Percentiles rank a stretch among this genome's conserved stretches.
phyloP scores from a whole-genome alignment of 2,113 vertebrate species.

The Heterotilapia buettikoferi region DNA sequence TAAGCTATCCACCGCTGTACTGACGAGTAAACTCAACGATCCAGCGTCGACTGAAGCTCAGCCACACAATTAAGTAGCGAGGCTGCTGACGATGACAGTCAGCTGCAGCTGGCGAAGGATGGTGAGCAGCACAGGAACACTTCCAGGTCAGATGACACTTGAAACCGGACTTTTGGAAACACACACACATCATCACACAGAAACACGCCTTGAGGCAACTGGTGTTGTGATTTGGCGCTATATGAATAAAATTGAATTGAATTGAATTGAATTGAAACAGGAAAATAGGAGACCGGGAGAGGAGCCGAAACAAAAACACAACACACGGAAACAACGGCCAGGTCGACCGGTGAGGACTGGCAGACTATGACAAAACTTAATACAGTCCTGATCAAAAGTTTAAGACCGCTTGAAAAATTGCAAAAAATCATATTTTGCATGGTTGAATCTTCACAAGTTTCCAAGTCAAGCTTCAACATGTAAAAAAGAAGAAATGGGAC shows the following conservation, averaged over 20 bases:
- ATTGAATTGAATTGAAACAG: background rate
- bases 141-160: background rate
- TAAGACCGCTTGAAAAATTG: accelerated
- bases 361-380: background rate
- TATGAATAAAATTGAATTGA: background rate
- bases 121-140: background rate
- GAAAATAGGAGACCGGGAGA: background rate
- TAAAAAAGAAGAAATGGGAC: background rate
- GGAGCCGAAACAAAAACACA: background rate
- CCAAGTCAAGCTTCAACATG: background rate
- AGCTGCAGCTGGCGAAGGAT: background rate
- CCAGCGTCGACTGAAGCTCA: background rate
- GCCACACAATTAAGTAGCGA: background rate
- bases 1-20: background rate
- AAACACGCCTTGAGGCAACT: accelerated
- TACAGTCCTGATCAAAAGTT: background rate
- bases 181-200: background rate
- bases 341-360: background rate
- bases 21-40: background rate
- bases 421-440: background rate
- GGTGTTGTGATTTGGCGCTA: background rate
- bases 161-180: background rate
- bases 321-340: background rate
- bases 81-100: background rate
- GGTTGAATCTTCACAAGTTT: background rate